Evolutionary conservation across 2,797 vertebrate genomes (phyloP), one percentile per base, ranked within the genome.

Genomic region (Hemibagrus guttatus): DNA sequence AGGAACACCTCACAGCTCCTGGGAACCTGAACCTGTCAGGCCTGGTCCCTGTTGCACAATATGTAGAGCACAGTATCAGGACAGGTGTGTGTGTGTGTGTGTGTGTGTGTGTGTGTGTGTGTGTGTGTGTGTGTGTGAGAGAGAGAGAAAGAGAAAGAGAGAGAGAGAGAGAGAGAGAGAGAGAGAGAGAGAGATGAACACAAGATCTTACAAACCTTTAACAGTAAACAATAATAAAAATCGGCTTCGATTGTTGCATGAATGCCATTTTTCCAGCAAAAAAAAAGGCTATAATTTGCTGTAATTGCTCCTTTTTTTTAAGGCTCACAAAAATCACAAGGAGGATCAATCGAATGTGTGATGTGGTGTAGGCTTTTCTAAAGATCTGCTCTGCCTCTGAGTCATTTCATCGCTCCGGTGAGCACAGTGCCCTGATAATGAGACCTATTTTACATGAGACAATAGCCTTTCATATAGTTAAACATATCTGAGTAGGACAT

Each of bases 11-110:
- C 89, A 87, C 76, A 64, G 54, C 83, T 91, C 93, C 90, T 95
- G 95, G 93, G 95, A 96, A 95, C 93, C 81, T 84, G 92, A 95
- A 95, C 94, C 93, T 92, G 95, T 94, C 91, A 28, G 28, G 93
- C 93, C 17, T 84, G 89, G 89, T 87, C 87, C 59, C 85, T 59
- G 92, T 96, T 96, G 94, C 94, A 91, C 93, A 95, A 96, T 82
- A 63, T 82, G 66, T 74, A 9, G 42, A 84, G 35, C 28, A 49
- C 83, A 79, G 59, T 85, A 79, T 76, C 81, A 80, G 28, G 76
- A 17, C 39, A 46, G 71, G 85, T 83, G 78, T 74, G 35, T 87
- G 74, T 56, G 84, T 86, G 86, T 85, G 85, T 69, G 74, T 84
- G 28, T 79, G 54, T 58, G 75, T 78, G 42, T 82, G 84, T 42